These are phyloP conservation scores for Hippocampus abdominalis DNA, from an alignment of 2,113 vertebrate genomes.

Conservation along the genomic window DNA sequence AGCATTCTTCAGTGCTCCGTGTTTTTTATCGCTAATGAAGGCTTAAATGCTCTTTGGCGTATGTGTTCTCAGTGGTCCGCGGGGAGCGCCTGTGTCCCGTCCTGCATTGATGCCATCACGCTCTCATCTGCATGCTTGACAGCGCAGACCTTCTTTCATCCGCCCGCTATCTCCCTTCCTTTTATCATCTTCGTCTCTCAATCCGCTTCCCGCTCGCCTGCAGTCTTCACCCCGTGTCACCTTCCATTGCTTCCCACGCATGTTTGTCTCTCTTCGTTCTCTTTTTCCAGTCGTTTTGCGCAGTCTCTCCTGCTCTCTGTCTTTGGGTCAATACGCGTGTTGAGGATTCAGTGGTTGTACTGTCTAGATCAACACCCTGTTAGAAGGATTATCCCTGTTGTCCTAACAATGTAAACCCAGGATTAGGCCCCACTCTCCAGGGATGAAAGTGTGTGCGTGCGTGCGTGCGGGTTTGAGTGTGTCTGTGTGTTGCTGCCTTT, in stretches of 20 bases:
- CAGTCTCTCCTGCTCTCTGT: slow-evolving; percentile 11
- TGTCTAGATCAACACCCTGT: slow-evolving; percentile 76
- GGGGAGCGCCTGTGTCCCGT: slow-evolving; percentile 57
- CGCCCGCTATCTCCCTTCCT: slow-evolving; percentile 13
- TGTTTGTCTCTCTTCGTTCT: slow-evolving; percentile 6
- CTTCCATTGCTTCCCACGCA: slow-evolving; percentile 5
- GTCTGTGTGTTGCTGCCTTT: neutral
- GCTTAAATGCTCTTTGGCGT: slow-evolving; percentile 33
- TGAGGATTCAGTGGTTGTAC: slow-evolving; percentile 65
- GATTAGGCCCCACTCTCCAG: slow-evolving; percentile 61
- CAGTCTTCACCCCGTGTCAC: neutral
- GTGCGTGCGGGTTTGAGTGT: slow-evolving; percentile 4
- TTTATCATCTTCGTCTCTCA: slow-evolving; percentile 26
- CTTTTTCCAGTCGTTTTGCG: slow-evolving; percentile 9
- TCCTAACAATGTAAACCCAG: slow-evolving; percentile 74
- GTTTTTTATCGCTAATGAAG: slow-evolving; percentile 40
- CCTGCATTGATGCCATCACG: slow-evolving; percentile 57
- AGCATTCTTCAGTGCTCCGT: slow-evolving; percentile 26
- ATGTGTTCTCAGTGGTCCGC: slow-evolving; percentile 34
- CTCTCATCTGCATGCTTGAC: slow-evolving; percentile 61
- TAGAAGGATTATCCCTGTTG: slow-evolving; percentile 77
- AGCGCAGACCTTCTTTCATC: slow-evolving; percentile 38
- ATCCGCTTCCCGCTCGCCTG: slow-evolving; percentile 1
- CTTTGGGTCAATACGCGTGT: slow-evolving; percentile 70
- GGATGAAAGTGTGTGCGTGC: slow-evolving; percentile 30